phyloP scores from a whole-genome alignment of 2,797 vertebrate species.

The Amphiprion clarkii region DNA sequence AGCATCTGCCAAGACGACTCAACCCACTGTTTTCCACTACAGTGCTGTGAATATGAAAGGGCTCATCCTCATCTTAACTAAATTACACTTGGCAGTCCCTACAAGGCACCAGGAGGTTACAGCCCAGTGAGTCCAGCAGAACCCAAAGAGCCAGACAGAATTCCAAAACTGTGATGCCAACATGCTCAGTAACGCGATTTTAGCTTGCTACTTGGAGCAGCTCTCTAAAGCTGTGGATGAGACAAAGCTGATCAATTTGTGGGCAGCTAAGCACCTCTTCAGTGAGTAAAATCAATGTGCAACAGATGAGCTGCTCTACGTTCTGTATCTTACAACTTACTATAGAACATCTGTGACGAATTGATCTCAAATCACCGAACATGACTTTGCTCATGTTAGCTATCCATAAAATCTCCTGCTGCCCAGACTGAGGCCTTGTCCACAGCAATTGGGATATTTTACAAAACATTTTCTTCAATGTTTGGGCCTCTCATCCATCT shows the following conservation, averaged over 20 bases:
- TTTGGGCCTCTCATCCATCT: too few species aligned
- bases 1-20: neutral
- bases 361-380: constrained; percentile 13
- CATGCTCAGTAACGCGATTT: neutral
- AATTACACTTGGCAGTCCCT: constrained; percentile 13
- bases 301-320: constrained; percentile 1
- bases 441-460: too few species aligned
- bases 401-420: constrained; percentile 3
- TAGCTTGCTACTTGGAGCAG: neutral
- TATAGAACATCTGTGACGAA: constrained; percentile 9
- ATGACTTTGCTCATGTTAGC: constrained; percentile 8
- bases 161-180: neutral
- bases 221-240: constrained; percentile 1
- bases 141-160: constrained; percentile 8
- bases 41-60: neutral
- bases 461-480: too few species aligned
- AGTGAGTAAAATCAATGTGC: constrained; percentile 16
- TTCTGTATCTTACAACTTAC: constrained; percentile 14
- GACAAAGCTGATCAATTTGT: constrained; percentile 20
- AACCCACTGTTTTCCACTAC: constrained; percentile 25
- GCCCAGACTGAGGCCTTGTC: neutral
- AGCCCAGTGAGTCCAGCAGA: constrained; percentile 20
- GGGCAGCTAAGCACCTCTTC: neutral
- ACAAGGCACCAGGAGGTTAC: neutral
- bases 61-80: neutral